Evolutionary conservation across 2,113 vertebrate genomes (phyloP), one percentile per base, ranked within the genome.

Genomic region (Solea solea): DNA sequence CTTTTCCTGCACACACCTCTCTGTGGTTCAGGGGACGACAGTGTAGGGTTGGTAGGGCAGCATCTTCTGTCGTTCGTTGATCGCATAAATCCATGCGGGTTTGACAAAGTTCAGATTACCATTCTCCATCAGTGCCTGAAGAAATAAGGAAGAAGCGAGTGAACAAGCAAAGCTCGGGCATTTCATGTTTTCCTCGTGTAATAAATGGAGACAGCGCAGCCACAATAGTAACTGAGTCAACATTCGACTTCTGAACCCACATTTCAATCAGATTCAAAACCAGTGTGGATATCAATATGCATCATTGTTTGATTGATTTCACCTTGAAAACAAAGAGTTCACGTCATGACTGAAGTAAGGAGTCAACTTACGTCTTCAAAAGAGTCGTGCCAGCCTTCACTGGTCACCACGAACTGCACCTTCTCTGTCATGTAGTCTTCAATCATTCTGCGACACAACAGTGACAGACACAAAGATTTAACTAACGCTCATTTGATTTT

Each of bases 391-490:
- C 96, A 97, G 4, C 96, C 95, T 77, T 97, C 94, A 15, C 94
- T 93, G 0, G 96, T 97, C 85, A 97, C 89, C 57, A 97, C 96
- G 66, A 95, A 97, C 86, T 97, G 96, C 51, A 97, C 96, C 59
- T 93, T 94, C 45, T 97, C 95, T 0, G 92, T 94, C 96, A 97
- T 97, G 70, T 97, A 97, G 57, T 97, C 96, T 85, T 97, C 95
- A 0, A 96, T 89, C 27, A 77, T 87, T 4, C 96, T 96, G 84
- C 1, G 42, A 65, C n/a, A 64, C 71, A 72, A 34, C 34, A 34
- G 45, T 13, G 9, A 45, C 3, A 45, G 44, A 45, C n/a, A 12
- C 9, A 10, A 12, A 12, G 4, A 13, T 48, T 48, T 48, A 10
- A 48, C 9, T 13, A 46, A 5, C 11, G 12, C 4, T 4, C 12